Evolutionary conservation across 2,888 invertebrate genomes (phyloP).

Genomic region (Drosophila atroscutellata): DNA sequence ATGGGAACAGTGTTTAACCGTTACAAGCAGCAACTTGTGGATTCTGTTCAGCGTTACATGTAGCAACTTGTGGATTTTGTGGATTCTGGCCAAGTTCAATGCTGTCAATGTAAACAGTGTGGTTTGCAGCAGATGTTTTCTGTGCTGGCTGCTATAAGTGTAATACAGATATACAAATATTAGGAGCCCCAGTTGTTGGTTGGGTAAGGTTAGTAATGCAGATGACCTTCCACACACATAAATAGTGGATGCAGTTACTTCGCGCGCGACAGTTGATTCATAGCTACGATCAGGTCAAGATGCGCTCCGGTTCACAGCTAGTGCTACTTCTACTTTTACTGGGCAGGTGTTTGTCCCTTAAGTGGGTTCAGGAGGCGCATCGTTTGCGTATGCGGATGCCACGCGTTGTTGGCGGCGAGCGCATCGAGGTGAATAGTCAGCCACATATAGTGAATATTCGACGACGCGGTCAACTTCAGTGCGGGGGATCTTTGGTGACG

Average conservation of each 20-base stretch:
- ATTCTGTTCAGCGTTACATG: conserved; percentile 1
- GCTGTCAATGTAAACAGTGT: conserved; percentile 54
- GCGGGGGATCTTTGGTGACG: conserved; percentile 81
- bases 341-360: not conserved
- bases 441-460: conserved; percentile 79
- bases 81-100: conserved; percentile 59
- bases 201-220: conserved; percentile 61
- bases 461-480: conserved; percentile 67
- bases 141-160: conserved; percentile 18
- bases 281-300: conserved; percentile 13
- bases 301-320: conserved; percentile 21
- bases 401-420: conserved; percentile 80
- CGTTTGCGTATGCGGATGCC: conserved; percentile 35
- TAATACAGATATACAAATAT: not conserved
- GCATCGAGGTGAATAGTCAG: conserved; percentile 52
- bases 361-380: not conserved
- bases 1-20: not conserved
- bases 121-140: conserved; percentile 53
- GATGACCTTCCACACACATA: conserved; percentile 39
- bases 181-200: conserved; percentile 9
- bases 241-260: conserved; percentile 21
- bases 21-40: conserved; percentile 3
- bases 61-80: conserved; percentile 18
- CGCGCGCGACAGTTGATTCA: conserved; percentile 31
- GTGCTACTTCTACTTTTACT: conserved; percentile 20